Percentiles rank a stretch among this genome's conserved stretches.
phyloP scores from a whole-genome alignment of 2,797 vertebrate species.

The Babyrousa celebensis region DNA sequence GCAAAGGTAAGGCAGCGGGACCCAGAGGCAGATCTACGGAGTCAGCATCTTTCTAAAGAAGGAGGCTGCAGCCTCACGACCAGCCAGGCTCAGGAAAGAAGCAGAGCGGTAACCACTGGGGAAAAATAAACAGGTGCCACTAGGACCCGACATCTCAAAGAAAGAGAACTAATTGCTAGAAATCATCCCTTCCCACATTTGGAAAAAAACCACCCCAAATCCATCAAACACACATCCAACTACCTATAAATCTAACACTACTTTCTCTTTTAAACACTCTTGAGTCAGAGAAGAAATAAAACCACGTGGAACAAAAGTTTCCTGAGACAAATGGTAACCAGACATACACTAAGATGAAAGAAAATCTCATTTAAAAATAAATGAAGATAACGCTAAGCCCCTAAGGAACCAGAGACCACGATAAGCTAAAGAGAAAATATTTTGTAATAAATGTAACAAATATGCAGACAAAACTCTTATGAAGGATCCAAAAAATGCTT shows the following conservation, averaged over 20 bases:
- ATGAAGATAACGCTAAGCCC: background rate
- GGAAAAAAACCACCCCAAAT: background rate
- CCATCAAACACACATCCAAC: background rate
- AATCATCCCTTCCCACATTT: background rate
- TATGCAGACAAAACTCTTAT: background rate
- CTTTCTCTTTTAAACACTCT: background rate
- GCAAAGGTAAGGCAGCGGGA: background rate
- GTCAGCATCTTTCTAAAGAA: background rate
- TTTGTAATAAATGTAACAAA: background rate
- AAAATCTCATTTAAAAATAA: background rate
- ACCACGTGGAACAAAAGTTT: background rate
- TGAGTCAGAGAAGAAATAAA: background rate
- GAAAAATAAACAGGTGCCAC: background rate
- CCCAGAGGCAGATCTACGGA: background rate
- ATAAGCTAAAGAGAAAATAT: background rate
- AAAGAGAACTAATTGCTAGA: background rate
- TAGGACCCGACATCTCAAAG: fast-evolving
- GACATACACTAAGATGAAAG: background rate
- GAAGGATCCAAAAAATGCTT: background rate
- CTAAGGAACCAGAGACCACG: background rate
- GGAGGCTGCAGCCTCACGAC: background rate
- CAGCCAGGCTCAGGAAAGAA: background rate
- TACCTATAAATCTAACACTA: background rate
- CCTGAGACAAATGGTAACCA: background rate
- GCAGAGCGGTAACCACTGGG: background rate